These are phyloP conservation scores for Mesoligia furuncula DNA, from an alignment of 2,888 invertebrate genomes.

Conservation along the genomic window DNA sequence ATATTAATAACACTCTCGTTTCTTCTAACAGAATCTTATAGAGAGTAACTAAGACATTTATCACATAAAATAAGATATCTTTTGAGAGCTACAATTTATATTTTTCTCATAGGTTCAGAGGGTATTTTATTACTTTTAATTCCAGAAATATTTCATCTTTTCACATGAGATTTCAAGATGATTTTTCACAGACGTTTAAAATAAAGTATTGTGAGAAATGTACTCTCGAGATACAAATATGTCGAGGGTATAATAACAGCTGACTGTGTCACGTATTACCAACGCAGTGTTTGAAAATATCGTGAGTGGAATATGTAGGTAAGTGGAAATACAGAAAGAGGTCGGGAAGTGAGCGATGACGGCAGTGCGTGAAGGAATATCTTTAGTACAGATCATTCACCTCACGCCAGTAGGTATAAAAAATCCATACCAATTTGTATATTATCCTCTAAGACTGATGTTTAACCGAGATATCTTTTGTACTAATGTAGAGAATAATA, in stretches of 20 bases:
- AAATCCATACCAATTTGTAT: slow-evolving; percentile 1
- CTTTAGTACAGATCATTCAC: slow-evolving; percentile 20
- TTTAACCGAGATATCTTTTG: not conserved
- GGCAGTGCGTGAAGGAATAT: slow-evolving; percentile 23
- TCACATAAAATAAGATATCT: slow-evolving; percentile 19
- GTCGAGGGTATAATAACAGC: slow-evolving; percentile 56
- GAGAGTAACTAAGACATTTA: slow-evolving; percentile 16
- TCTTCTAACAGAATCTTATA: slow-evolving; percentile 11
- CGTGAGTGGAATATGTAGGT: slow-evolving; percentile 57
- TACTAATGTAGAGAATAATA: not conserved
- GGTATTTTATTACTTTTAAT: slow-evolving; percentile 48
- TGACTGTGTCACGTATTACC: slow-evolving; percentile 59
- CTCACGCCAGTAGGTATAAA: slow-evolving; percentile 12
- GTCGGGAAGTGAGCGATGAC: slow-evolving; percentile 15
- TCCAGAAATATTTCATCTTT: slow-evolving; percentile 39
- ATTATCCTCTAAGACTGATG: not conserved
- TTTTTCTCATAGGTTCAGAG: slow-evolving; percentile 31
- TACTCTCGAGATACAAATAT: slow-evolving; percentile 60
- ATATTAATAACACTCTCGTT: slow-evolving; percentile 6
- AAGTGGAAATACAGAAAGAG: slow-evolving; percentile 34
- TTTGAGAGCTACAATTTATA: slow-evolving; percentile 18
- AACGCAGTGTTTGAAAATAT: slow-evolving; percentile 62
- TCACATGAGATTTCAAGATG: slow-evolving; percentile 52
- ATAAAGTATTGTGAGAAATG: slow-evolving; percentile 47
- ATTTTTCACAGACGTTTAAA: slow-evolving; percentile 41